phyloP scores from a whole-genome alignment of 2,113 vertebrate genomes.

The Rhinopomastus cyanomelas region DNA sequence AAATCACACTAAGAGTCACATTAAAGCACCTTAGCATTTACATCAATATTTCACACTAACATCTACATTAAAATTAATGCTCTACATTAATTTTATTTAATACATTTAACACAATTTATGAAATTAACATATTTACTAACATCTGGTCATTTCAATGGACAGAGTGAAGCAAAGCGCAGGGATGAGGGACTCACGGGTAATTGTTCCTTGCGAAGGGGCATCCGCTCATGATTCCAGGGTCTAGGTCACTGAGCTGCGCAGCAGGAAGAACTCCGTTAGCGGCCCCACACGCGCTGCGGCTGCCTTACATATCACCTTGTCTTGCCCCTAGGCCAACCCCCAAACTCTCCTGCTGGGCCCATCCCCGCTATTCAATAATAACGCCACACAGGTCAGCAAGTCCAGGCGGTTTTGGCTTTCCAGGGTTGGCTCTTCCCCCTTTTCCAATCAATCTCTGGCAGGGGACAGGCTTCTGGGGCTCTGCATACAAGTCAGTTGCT shows the following conservation, averaged over 20 bases:
- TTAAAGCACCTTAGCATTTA: too few relatives aligned
- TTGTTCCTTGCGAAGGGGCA: conserved; percentile 85
- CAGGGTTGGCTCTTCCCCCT: neutral
- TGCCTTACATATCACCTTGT: conserved; percentile 64
- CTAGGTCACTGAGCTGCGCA: neutral
- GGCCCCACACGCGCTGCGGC: neutral
- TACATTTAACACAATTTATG: too few relatives aligned
- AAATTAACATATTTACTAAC: neutral
- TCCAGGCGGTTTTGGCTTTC: neutral
- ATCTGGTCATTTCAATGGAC: neutral
- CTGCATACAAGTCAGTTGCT: neutral
- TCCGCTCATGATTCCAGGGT: conserved; percentile 81
- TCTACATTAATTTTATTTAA: too few relatives aligned
- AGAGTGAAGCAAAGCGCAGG: neutral
- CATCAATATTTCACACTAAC: too few relatives aligned
- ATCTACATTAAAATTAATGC: too few relatives aligned
- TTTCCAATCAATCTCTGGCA: neutral
- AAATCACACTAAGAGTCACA: too few relatives aligned
- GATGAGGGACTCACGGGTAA: conserved; percentile 78
- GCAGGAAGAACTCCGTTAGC: neutral
- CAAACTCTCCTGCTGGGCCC: neutral
- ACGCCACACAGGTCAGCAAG: conserved; percentile 24
- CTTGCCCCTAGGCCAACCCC: conserved; percentile 52
- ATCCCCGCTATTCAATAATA: neutral
- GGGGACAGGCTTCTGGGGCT: neutral